Conservation (phyloP, 2,888 invertebrate genomes). For the Epinotia brunnichana region DNA sequence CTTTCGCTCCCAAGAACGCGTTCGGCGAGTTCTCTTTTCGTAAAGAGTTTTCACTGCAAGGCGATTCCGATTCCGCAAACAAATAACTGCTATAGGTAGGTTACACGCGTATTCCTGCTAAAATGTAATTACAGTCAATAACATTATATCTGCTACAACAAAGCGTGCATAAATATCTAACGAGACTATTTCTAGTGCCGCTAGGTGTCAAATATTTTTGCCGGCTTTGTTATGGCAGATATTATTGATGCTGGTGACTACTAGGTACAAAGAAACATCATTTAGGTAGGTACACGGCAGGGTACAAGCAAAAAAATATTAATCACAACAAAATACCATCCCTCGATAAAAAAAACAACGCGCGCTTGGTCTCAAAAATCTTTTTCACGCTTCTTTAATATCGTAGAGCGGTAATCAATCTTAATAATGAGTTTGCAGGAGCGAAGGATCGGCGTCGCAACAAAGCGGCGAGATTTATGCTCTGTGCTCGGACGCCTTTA, state of each 20-base stretch:
- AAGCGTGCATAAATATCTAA: no score
- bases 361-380: slow-evolving; percentile 33
- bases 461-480: slow-evolving; percentile 21
- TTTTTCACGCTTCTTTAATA: slow-evolving; percentile 35
- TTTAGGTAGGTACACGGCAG: neutral
- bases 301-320: slow-evolving; percentile 13
- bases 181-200: no score
- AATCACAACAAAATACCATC: slow-evolving; percentile 9
- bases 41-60: neutral
- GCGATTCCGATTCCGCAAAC: no score
- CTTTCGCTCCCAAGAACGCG: neutral
- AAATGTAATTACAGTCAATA: neutral
- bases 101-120: neutral
- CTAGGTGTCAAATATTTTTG: no score
- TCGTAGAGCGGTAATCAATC: slow-evolving; percentile 32
- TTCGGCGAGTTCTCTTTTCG: neutral
- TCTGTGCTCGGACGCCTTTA: neutral
- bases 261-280: neutral
- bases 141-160: no score
- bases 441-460: slow-evolving; percentile 24
- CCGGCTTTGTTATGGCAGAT: no score
- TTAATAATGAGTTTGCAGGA: slow-evolving; percentile 40
- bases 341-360: slow-evolving; percentile 11
- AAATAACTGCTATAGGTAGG: neutral
- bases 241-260: neutral